These are phyloP conservation scores for Odontesthes bonariensis DNA, from an alignment of 2,113 vertebrate species.

Conservation along the genomic window DNA sequence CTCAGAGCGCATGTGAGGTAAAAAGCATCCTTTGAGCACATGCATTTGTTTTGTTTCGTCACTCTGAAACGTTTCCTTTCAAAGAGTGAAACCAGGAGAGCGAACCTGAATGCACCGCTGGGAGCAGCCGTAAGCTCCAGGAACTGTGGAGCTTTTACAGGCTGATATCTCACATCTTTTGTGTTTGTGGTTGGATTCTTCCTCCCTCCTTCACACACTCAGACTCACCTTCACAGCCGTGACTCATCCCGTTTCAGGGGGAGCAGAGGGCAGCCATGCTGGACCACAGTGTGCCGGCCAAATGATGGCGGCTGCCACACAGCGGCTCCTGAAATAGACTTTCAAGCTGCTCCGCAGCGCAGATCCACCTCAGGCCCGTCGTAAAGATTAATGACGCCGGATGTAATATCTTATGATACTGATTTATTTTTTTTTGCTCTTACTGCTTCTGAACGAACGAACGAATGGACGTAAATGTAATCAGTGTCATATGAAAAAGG, in stretches of 20 bases:
- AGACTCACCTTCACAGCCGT: slow-evolving; percentile 5
- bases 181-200: background rate
- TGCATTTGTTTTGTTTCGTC: no score
- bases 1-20: no score
- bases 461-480: slow-evolving; percentile 34
- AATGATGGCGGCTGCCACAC: slow-evolving; percentile 27
- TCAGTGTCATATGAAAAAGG: slow-evolving; percentile 14
- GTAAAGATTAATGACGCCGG: slow-evolving; percentile 21
- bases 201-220: background rate
- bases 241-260: slow-evolving; percentile 37
- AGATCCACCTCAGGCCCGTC: slow-evolving; percentile 29
- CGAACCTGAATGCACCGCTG: no score
- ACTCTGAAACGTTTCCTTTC: no score
- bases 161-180: background rate
- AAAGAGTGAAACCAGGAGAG: no score
- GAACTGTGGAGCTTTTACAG: no score
- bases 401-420: slow-evolving; percentile 40
- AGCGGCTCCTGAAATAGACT: slow-evolving; percentile 47
- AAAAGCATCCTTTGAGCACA: no score
- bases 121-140: no score
- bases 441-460: slow-evolving; percentile 30
- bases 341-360: slow-evolving; percentile 33
- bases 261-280: slow-evolving; percentile 13
- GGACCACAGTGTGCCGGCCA: slow-evolving; percentile 24
- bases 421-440: slow-evolving; percentile 41